Evolutionary conservation across 1,140 invertebrate genomes (phyloP), one percentile per base, ranked within the genome.

Genomic region (Drosophila truncata): DNA sequence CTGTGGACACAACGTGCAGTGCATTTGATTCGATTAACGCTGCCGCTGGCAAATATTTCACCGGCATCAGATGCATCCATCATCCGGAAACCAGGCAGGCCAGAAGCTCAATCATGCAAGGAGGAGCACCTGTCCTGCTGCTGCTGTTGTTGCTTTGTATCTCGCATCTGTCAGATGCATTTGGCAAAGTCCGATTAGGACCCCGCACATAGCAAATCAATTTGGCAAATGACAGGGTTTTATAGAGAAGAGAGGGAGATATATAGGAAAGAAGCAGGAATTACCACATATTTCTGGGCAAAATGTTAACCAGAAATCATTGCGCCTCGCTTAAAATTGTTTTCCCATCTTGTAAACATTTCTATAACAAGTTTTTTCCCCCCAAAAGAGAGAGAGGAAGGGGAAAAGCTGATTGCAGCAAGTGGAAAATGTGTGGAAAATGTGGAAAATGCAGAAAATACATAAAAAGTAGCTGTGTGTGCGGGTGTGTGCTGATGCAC

Each of bases 21-120:
- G 70, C 66, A 50, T 72, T 72, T 72, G 67, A 72, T 72, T 72
- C 67, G 70, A 72, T 72, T 72, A 72, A 72, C 70, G 67, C 66
- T 46, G 18, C 16, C 27, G 55, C 31, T 14, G 35, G 27, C 61
- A 66, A 66, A 66, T 67, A 23, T 31, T 37, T 42, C 41, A 35
- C 31, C 16, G 27, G 10, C 63, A 67, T 39, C 61, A 16, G 42
- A 31, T 41, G 62, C 65, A 72, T 59, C 35, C 69, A 72, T 72
- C 69, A 59, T 31, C 29, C 25, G 9, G 31, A 25, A 25, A 13
- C 35, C 50, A 23, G 50, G 31, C 20, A 20, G 31, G 25, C 23
- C 49, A 46, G 49, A 7, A 18, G 44, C 65, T 58, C 50, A 47
- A 59, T 59, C 65, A 47, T 58, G 23, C 49, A 47, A 16, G 41